phyloP scores from a whole-genome alignment of 2,113 vertebrate species.

The Daubentonia madagascariensis region DNA sequence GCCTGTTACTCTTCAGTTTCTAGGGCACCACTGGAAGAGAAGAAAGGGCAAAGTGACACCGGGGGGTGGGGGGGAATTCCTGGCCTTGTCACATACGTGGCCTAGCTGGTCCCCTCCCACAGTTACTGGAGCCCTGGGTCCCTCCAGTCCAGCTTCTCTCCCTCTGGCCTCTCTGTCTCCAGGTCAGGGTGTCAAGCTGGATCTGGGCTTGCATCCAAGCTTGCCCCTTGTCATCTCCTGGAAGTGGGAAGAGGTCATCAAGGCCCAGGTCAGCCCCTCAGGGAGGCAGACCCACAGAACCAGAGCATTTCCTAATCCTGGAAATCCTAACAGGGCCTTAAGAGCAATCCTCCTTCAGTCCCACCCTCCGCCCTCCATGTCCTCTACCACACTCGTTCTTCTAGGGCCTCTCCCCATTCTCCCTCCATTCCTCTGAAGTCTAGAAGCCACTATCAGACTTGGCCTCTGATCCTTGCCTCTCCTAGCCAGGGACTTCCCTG shows the following conservation, averaged over 20 bases:
- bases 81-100: neutral
- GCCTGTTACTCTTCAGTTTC: neutral
- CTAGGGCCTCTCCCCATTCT: neutral
- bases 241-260: neutral
- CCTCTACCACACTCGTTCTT: neutral
- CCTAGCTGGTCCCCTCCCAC: slow-evolving; percentile 39
- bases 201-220: neutral
- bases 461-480: neutral
- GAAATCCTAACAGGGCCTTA: neutral
- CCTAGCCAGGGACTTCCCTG: slow-evolving; percentile 67
- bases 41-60: slow-evolving; percentile 26
- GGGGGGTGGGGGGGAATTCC: slow-evolving; percentile 56
- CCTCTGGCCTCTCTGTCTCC: neutral
- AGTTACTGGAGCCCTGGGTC: neutral
- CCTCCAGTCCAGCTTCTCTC: neutral
- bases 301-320: slow-evolving; percentile 36
- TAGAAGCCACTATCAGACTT: neutral
- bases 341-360: neutral
- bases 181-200: neutral
- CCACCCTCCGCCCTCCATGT: neutral
- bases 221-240: neutral
- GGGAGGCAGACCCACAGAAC: neutral
- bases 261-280: neutral
- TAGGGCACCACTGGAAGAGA: neutral
- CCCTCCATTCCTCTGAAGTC: neutral